These are phyloP conservation scores for Phrynocephalus guinanensis DNA, from an alignment of 2,797 vertebrate species.

Conservation along the genomic window DNA sequence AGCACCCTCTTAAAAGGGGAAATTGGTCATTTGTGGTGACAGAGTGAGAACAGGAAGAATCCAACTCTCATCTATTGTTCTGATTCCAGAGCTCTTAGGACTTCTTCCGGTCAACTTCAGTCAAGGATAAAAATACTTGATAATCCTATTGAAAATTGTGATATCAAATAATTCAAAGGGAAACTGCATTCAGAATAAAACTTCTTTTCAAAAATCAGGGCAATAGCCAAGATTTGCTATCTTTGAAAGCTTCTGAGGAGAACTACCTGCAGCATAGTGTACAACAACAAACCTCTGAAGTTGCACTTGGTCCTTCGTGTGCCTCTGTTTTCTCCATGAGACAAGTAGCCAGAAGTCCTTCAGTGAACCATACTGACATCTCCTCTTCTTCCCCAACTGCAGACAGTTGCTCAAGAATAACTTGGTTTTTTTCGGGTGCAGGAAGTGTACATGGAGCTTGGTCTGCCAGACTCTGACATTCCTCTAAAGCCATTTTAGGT, in stretches of 20 bases:
- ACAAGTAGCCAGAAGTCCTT: not conserved
- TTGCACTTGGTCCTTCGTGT: too few relatives aligned
- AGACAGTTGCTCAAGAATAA: not conserved
- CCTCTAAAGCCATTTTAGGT: not conserved
- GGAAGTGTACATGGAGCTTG: not conserved
- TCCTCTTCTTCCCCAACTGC: rapidly evolving
- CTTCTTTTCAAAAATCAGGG: not conserved
- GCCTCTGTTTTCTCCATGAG: rapidly evolving
- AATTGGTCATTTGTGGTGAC: not conserved
- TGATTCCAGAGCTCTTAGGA: not conserved
- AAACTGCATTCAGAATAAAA: not conserved
- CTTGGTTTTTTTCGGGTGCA: not conserved
- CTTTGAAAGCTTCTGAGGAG: not conserved
- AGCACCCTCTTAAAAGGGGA: not conserved
- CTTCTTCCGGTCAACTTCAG: not conserved
- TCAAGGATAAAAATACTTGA: not conserved
- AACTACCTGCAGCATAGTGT: not conserved
- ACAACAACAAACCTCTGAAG: not conserved
- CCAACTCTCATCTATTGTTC: too few relatives aligned
- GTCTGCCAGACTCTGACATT: not conserved
- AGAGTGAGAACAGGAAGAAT: not conserved
- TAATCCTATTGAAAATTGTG: not conserved
- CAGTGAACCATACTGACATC: rapidly evolving
- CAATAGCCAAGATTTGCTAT: not conserved
- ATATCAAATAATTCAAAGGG: not conserved